Evolutionary conservation across 64 coral and sea anemone genomes (phyloP), one percentile per base, ranked within the genome.

Genomic region (Stichodactyla mertensii): DNA sequence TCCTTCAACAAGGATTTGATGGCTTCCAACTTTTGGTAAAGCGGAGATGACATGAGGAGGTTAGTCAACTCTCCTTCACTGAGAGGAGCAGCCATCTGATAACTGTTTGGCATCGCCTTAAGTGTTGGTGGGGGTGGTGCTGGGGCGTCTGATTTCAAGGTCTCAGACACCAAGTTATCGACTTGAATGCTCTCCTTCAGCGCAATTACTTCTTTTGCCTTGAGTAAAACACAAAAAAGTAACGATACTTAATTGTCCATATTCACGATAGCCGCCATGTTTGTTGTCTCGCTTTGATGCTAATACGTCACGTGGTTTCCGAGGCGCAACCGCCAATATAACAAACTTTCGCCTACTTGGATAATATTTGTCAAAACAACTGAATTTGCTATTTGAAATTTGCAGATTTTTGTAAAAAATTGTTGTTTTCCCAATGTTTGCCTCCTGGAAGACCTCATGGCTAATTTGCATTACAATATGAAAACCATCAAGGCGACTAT

Each of bases 151-250:
- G 92, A 92, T 55, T 89, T 84, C 71, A 94, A 77, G 6, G 96
- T 84, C 14, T 89, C 88, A 0, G 93, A 79, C 59, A 98, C 93
- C 16, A 98, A 82, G 62, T 98, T 92, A 86, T 98, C 92, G 0
- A 98, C 93, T 54, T 98, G 96, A 15, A 98, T 98, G 16, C 92
- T 98, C 20, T 98, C 96, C 83, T 98, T 94, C 52, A 98, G 57
- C 10, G 92, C 89, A 4, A 98, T 82, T 19, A 95, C 94, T 84
- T 95, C 61, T 86, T 91, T 83, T 18, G 89, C 89, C 83, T 85
- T 15, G 14, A 31, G 27, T 11, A 74, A 74, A 12, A 28, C 69
- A 71, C 9, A 27, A 1, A 74, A 11, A 31, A 11, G 9, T 66
- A 4, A 6, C 3, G 0, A 2, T 4, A 74, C 36, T 66, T 66